Base-by-base conservation (phyloP, 2,113 vertebrate species). In the Aldabrachelys gigantea region DNA sequence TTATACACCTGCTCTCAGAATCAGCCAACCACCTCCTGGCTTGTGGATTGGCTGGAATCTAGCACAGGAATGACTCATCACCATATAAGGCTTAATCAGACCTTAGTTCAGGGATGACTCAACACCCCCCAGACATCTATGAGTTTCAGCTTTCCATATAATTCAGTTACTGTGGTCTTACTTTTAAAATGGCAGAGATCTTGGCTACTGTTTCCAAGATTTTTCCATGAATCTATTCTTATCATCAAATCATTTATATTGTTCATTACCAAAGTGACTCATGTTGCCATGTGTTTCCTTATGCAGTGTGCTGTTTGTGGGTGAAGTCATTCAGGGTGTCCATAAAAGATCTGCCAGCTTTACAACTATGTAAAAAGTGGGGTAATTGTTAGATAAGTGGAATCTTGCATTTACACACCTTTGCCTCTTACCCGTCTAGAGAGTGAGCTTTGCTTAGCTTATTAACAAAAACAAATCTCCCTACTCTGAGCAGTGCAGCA, bases 191-290 rank as follows among this genome's bases (percentile, higher is more conserved):
- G 10, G 44, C 93, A 62, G 35, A 85, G 5, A 31, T 57, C 9
- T n/a, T 31, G 10, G 41, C 10, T 25, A 72, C 65, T 0, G 0
- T 82, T 95, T 80, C 2, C 2, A 3, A 44, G 5, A 3, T 75
- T 16, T 80, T 83, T 84, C 13, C 65, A n/a, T 19, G 35, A 22
- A n/a, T 19, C 35, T n/a, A 21, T 69, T 69, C 11, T 89, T 79
- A 41, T 44, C 4, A 6, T 53, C 22, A 0, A 41, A 47, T 31
- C 56, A 83, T 50, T 16, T 50, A 10, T 1, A 12, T 4, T 54
- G 27, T 24, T 89, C 41, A 49, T 10, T 1, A 87, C 92, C 84
- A 72, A 31, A 87, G 8, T 47, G 3, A 94, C 10, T 25, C 41
- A 86, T 41, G 13, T 5, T 89, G 5, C 29, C 13, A 24, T 52